Base-by-base conservation (phyloP, 2,113 vertebrate genomes). In the Equus quagga region DNA sequence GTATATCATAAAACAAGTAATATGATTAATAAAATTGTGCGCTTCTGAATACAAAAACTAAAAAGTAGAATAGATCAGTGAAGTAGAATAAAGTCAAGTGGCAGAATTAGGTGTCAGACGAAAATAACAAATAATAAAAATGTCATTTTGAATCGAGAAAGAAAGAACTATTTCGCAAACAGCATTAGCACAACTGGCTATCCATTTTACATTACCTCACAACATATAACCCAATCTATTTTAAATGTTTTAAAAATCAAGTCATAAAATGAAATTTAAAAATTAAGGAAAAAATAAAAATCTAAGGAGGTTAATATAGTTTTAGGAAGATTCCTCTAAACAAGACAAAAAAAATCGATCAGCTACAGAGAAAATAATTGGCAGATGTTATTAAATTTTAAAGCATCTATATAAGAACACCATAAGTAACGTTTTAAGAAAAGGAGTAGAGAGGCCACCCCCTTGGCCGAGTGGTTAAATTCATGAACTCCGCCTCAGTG, bases 1-100 rank as follows among this genome's bases (percentile, higher is more conserved):
- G 28, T 62, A 73, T 86, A 76, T 92, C 64, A 91, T 64, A 94
- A 95, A 89, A 78, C 7, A 91, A 73, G 11, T 31, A 76, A 70
- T 33, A 81, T 58, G 21, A 70, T 89, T 92, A 60, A 56, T 69
- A 75, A 58, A 81, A 58, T 58, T 82, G 1, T 67, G 18, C 21
- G 3, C 26, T 49, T 24, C 56, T 79, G 60, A 81, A 9, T 80
- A 8, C 3, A 94, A 75, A 75, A n/a, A 82, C 23, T 58, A 69
- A 90, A 72, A 88, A 64, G 6, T 64, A 76, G 75, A 56, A 33
- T 88, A 23, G 17, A 49, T 86, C 26, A 81, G 6, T 33, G n/a
- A 89, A 81, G 8, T 8, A 88, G 49, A 84, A 91, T 72, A 73
- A 87, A 82, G 15, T 67, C 31, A 62, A 54, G 18, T 26, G 91